Evolutionary conservation across 2,797 vertebrate genomes (phyloP).

Genomic region (Furcifer pardalis): DNA sequence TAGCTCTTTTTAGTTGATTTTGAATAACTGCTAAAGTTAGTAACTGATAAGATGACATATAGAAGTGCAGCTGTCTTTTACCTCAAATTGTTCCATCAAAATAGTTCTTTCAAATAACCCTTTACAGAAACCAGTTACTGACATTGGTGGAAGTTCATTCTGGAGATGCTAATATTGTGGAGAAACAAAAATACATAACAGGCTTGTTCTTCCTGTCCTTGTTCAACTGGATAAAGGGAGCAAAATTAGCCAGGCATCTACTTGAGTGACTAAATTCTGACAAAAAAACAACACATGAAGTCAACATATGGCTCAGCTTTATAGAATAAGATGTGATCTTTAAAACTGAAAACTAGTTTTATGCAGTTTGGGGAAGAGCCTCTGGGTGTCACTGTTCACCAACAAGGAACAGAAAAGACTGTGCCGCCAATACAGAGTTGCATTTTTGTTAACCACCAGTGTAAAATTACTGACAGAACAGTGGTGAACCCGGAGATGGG

Average conservation of each 20-base stretch:
- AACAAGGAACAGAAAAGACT: neutral
- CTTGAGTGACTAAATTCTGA: neutral
- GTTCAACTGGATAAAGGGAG: neutral
- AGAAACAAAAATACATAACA: neutral
- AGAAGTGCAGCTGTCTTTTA: neutral
- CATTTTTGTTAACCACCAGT: neutral
- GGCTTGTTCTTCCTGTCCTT: neutral
- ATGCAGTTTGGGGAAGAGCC: constrained; percentile 31
- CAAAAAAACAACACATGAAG: no score
- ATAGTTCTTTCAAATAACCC: neutral
- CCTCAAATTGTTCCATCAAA: neutral
- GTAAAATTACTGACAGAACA: neutral
- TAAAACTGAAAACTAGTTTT: neutral
- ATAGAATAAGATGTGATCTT: neutral
- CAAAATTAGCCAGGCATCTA: neutral
- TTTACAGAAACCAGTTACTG: neutral
- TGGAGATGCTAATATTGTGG: no score
- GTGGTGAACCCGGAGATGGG: constrained; percentile 51
- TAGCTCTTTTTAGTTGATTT: neutral
- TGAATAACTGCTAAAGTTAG: neutral
- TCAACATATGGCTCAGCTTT: no score
- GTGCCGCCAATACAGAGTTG: neutral
- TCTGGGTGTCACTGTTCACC: constrained; percentile 34
- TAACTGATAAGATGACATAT: neutral
- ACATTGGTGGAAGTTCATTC: neutral